A percentile compares a stretch with the other conserved stretches of the same genome.
phyloP scores from a whole-genome alignment of 1,140 invertebrate genomes.

The Pseudomyrmex concolor region DNA sequence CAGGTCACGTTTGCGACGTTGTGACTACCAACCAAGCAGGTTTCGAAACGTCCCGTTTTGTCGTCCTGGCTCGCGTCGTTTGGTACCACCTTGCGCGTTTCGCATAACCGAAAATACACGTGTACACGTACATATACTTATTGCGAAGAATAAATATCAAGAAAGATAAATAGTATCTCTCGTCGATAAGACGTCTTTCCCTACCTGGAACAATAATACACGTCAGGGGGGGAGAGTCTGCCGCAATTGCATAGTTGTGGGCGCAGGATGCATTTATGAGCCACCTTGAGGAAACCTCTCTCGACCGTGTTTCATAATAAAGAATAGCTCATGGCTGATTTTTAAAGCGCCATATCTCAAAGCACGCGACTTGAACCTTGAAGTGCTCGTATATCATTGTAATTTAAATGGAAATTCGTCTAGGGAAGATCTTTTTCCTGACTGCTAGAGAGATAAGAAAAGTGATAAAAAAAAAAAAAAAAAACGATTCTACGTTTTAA shows the following conservation, averaged over 20 bases:
- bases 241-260: neutral
- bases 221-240: no score
- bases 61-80: neutral
- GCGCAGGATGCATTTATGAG: slow-evolving; percentile 5
- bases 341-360: slow-evolving; percentile 25
- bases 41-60: slow-evolving; percentile 47
- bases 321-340: slow-evolving; percentile 6
- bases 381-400: neutral
- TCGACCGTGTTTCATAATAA: slow-evolving; percentile 26
- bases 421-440: no score
- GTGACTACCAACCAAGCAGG: slow-evolving; percentile 49
- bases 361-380: neutral
- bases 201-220: no score
- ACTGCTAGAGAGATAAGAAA: no score
- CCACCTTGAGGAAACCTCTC: slow-evolving; percentile 31
- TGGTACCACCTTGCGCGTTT: slow-evolving; percentile 25
- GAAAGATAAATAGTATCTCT: no score
- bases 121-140: slow-evolving; percentile 21
- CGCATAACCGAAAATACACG: slow-evolving; percentile 27
- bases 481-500: neutral
- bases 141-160: slow-evolving; percentile 4
- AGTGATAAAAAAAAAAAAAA: neutral
- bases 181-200: no score
- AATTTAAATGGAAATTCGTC: neutral
- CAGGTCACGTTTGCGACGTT: slow-evolving; percentile 67